Evolutionary conservation across 1,140 invertebrate genomes (phyloP).

Genomic region (Zaprionus tsacasi): DNA sequence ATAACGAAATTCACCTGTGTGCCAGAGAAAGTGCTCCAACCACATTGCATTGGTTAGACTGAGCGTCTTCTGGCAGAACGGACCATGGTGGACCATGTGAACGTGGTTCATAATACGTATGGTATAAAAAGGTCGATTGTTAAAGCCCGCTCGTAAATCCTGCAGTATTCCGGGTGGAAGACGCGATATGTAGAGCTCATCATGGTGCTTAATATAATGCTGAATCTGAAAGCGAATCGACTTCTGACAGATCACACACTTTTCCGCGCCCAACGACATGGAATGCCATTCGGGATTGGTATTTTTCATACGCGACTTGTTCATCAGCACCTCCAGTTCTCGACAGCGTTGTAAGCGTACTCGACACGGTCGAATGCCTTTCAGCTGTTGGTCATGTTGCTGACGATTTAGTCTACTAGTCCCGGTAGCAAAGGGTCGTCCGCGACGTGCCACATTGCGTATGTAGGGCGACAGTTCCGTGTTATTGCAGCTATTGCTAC

Average conservation of each 20-base stretch:
- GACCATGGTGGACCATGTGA: slow-evolving; percentile 41
- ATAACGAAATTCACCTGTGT: slow-evolving; percentile 88
- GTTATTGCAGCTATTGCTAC: slow-evolving; percentile 2
- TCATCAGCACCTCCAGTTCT: background rate
- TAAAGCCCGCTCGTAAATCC: slow-evolving; percentile 36
- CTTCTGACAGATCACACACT: slow-evolving; percentile 85
- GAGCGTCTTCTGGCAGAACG: slow-evolving; percentile 57
- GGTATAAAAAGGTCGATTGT: slow-evolving; percentile 23
- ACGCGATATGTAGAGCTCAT: slow-evolving; percentile 86
- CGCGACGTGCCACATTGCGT: slow-evolving; percentile 59
- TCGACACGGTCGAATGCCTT: background rate
- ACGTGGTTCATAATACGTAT: background rate
- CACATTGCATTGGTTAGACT: background rate
- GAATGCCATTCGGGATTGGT: slow-evolving; percentile 53
- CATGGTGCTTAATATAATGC: slow-evolving; percentile 86
- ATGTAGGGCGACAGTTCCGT: slow-evolving; percentile 18
- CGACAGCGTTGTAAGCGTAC: slow-evolving; percentile 8
- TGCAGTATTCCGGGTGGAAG: slow-evolving; percentile 73
- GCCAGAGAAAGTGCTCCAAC: slow-evolving; percentile 86
- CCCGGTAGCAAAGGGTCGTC: background rate
- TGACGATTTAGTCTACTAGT: slow-evolving; percentile 11
- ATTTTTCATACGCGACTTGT: slow-evolving; percentile 4
- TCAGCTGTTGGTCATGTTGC: background rate
- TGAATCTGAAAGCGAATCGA: slow-evolving; percentile 65
- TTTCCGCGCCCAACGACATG: slow-evolving; percentile 4